These are phyloP conservation scores for Streptopelia turtur DNA, from an alignment of 2,797 vertebrate genomes.

Conservation along the genomic window DNA sequence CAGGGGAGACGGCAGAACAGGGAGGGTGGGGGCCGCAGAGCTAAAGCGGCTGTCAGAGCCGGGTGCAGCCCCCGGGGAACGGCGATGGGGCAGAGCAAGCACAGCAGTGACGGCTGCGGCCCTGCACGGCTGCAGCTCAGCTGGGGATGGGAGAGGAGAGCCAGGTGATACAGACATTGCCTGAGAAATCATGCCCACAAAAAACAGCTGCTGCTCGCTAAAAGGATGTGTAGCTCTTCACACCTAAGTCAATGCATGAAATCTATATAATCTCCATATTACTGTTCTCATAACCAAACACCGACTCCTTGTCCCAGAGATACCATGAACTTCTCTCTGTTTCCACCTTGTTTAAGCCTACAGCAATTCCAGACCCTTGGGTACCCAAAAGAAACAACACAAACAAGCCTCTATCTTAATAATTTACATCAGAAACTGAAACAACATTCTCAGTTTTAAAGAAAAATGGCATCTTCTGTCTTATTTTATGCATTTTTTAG, in stretches of 20 bases:
- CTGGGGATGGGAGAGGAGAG: neutral
- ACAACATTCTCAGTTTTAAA: neutral
- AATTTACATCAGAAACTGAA: slow-evolving; percentile 23
- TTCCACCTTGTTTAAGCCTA: neutral
- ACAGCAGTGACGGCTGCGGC: neutral
- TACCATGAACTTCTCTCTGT: neutral
- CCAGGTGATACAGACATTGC: neutral
- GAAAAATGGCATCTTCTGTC: neutral
- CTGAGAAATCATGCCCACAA: neutral
- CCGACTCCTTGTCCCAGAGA: neutral
- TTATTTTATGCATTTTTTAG: slow-evolving; percentile 1
- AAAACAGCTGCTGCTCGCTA: neutral
- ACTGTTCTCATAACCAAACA: neutral
- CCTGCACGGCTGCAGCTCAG: neutral
- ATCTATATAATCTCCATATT: neutral
- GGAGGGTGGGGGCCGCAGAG: neutral
- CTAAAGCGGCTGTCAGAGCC: neutral
- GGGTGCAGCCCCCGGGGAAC: rapidly evolving
- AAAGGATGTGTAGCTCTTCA: neutral
- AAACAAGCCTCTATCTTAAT: neutral
- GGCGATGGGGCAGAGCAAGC: neutral
- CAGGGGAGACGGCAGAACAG: neutral
- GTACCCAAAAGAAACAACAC: neutral
- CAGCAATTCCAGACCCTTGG: neutral
- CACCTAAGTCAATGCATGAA: neutral